Percentiles rank a stretch among this genome's conserved stretches.
These are phyloP conservation scores for Harpalus rufipes DNA, from an alignment of 2,888 invertebrate species.

Conservation along the genomic window DNA sequence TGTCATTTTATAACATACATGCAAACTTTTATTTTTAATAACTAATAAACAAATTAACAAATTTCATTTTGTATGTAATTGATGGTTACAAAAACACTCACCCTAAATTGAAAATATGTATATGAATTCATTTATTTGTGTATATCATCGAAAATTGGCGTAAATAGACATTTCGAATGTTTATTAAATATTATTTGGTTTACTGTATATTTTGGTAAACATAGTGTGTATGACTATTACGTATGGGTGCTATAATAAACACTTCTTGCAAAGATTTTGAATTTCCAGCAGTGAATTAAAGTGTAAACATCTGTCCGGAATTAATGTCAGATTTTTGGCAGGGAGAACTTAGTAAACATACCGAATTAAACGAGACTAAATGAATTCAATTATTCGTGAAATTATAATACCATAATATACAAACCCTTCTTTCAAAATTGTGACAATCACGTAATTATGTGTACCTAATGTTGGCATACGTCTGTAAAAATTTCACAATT, in stretches of 20 bases:
- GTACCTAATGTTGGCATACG: neutral
- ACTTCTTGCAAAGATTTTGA: slow-evolving; percentile 32
- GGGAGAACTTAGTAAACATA: slow-evolving; percentile 54
- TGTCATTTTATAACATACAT: too few species aligned
- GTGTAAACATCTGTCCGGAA: slow-evolving; percentile 58
- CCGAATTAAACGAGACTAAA: slow-evolving; percentile 51
- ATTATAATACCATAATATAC: slow-evolving; percentile 39
- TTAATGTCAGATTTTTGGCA: slow-evolving; percentile 59
- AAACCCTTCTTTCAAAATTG: slow-evolving; percentile 5
- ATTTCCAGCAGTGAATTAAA: slow-evolving; percentile 28
- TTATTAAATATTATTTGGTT: neutral
- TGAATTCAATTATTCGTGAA: slow-evolving; percentile 49
- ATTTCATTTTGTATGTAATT: too few species aligned
- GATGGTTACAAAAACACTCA: too few species aligned
- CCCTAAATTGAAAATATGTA: too few species aligned
- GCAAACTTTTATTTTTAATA: too few species aligned
- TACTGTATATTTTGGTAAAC: neutral
- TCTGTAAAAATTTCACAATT: neutral
- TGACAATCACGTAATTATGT: neutral
- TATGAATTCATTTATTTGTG: neutral
- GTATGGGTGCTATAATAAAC: slow-evolving; percentile 15
- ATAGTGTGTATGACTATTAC: neutral
- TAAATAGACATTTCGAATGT: neutral
- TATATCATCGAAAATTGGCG: neutral
- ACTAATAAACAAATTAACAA: too few species aligned